phyloP scores from a whole-genome alignment of 2,797 vertebrate genomes.

The Acanthurus leucopareius region DNA sequence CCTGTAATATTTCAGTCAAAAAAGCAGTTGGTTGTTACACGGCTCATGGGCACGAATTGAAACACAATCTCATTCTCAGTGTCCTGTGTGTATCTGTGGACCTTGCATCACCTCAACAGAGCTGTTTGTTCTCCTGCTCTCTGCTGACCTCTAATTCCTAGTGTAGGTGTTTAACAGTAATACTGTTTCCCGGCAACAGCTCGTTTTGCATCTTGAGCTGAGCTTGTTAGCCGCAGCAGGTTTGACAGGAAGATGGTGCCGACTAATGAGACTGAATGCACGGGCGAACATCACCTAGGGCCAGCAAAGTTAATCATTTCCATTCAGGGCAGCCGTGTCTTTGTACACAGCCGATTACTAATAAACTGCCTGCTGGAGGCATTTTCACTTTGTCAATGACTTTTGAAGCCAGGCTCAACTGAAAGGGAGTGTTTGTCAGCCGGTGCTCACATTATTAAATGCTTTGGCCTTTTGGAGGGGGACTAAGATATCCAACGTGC shows the following conservation, averaged over 20 bases:
- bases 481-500: conserved; percentile 47
- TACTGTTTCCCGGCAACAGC: conserved; percentile 71
- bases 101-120: conserved; percentile 28
- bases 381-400: conserved; percentile 60
- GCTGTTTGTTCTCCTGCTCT: conserved; percentile 51
- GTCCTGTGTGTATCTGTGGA: conserved; percentile 15
- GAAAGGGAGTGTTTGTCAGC: conserved; percentile 33
- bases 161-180: conserved; percentile 40
- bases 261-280: conserved; percentile 68
- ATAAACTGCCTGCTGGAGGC: conserved; percentile 39
- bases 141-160: conserved; percentile 40
- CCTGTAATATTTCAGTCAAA: too few relatives aligned
- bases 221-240: conserved; percentile 33
- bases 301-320: conserved; percentile 70
- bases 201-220: conserved; percentile 37
- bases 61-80: neutral
- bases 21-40: neutral
- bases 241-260: conserved; percentile 56
- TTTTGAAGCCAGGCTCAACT: conserved; percentile 34
- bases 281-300: conserved; percentile 64
- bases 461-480: conserved; percentile 14
- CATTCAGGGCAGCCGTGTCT: conserved; percentile 45
- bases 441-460: conserved; percentile 52
- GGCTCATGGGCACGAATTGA: neutral
- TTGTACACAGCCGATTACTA: conserved; percentile 37